phyloP scores from a whole-genome alignment of 2,797 vertebrate species.

The Mus minutoides region DNA sequence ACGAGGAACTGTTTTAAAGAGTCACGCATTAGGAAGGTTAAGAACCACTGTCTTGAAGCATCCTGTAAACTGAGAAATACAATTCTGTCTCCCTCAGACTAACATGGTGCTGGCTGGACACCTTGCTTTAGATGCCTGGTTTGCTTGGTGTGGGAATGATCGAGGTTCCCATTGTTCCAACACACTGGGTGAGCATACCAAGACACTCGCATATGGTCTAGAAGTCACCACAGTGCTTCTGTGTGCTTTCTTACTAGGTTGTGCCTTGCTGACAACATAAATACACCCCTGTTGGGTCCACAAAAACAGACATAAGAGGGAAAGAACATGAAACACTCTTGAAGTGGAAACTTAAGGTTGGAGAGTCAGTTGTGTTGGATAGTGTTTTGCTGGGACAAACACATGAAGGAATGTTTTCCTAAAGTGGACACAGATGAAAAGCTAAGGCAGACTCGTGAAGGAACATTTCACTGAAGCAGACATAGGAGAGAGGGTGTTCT shows the following conservation, averaged over 20 bases:
- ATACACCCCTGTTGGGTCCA: not conserved
- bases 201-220: not conserved
- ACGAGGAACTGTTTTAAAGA: too few species aligned
- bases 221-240: not conserved
- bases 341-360: not conserved
- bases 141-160: not conserved
- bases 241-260: not conserved
- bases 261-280: not conserved
- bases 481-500: not conserved
- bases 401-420: not conserved
- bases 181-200: not conserved
- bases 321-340: not conserved
- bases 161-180: not conserved
- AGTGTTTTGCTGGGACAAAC: not conserved
- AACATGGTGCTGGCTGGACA: not conserved
- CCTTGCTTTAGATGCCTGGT: not conserved
- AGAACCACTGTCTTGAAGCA: not conserved
- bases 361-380: not conserved
- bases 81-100: not conserved
- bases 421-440: not conserved
- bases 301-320: not conserved
- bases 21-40: too few species aligned
- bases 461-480: not conserved
- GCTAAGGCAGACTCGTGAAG: not conserved
- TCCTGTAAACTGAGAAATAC: not conserved